These are phyloP conservation scores for Acromyrmex charruanus DNA, from an alignment of 1,140 invertebrate genomes.

Conservation along the genomic window DNA sequence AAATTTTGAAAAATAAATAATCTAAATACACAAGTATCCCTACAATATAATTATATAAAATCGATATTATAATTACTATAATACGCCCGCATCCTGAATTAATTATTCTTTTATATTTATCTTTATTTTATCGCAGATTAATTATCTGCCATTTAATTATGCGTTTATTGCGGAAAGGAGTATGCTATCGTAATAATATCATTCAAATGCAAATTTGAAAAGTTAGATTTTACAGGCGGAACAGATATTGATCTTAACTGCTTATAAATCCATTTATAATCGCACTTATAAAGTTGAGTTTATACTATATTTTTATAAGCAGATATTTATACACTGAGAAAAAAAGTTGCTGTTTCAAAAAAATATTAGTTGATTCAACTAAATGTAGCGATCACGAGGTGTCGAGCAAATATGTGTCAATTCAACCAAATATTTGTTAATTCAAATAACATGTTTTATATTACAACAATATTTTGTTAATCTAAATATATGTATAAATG, in stretches of 20 bases:
- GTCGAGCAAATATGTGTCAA: no score
- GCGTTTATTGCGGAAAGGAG: background rate
- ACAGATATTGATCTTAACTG: background rate
- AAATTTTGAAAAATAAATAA: background rate
- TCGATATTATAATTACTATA: background rate
- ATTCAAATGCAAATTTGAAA: constrained; percentile 23
- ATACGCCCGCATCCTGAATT: constrained; percentile 14
- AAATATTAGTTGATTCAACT: no score
- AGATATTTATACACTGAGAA: background rate
- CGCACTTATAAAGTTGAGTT: background rate
- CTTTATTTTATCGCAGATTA: background rate
- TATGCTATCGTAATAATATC: background rate
- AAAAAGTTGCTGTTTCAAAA: no score
- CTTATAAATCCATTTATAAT: background rate
- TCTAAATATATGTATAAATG: no score
- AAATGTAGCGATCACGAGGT: no score
- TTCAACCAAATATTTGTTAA: no score
- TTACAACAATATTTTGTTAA: no score
- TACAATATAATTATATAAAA: background rate
- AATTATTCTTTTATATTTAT: constrained; percentile 19
- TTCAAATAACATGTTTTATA: no score
- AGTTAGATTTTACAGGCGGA: background rate
- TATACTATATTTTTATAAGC: background rate
- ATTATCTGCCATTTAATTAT: background rate
- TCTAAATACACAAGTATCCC: background rate